Evolutionary conservation across 2,113 vertebrate species (phyloP), one percentile per base, ranked within the genome.

Genomic region (Hystrix brachyura): DNA sequence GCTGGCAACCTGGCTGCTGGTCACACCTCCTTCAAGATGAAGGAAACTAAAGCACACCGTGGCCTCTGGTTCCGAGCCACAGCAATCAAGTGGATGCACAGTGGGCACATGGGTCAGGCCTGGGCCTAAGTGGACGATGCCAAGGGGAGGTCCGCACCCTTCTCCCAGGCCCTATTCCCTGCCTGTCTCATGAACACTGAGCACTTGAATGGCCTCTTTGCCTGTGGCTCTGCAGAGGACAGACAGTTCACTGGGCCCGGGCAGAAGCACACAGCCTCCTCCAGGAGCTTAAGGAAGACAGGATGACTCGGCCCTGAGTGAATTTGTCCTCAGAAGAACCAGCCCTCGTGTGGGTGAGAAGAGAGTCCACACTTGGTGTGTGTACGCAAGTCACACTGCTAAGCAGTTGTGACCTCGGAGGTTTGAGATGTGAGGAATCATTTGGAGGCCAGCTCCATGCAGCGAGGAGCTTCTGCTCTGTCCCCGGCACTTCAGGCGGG

Each of bases 311-410:
- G 32, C 59, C 86, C 72, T 27, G 62, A 76, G 94, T 94, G 96
- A 79, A 32, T 95, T 92, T 46, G 27, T 81, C 43, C 43, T 81
- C 88, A 15, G 86, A 78, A 57, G 69, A 90, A 72, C 71, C 84
- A 34, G 55, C 19, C 48, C 48, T 91, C 48, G 65, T 87, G 88
- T 80, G 71, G 62, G 29, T 46, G 27, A 43, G 46, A 51, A 55
- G 81, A 59, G 90, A 94, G 90, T 67, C 59, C 67, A 43, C 92
- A 65, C 67, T 82, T 25, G 6, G n/a, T 57, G 80, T 82, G 0
- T 53, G 27, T 53, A 57, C 38, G 53, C 57, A 96, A 89, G 91
- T 71, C 84, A 69, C 0, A 2, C 60, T 78, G 88, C 85, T 91
- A 21, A 76, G 72, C 82, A 48, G 71, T 79, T 79, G 59, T 25